These are phyloP conservation scores for Tinea semifulvella DNA, from an alignment of 2,888 invertebrate genomes.

Conservation along the genomic window DNA sequence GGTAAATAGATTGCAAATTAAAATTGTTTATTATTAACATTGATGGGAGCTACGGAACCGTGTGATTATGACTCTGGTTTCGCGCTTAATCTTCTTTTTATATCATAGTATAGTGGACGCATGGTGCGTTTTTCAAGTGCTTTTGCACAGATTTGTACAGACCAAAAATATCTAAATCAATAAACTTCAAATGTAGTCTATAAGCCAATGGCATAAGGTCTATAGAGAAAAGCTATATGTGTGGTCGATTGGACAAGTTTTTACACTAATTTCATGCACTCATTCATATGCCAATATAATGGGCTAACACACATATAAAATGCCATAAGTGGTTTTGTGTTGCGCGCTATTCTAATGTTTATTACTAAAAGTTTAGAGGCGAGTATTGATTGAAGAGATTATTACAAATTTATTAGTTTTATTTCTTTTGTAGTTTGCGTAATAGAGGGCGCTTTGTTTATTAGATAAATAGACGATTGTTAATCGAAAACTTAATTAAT, in stretches of 20 bases:
- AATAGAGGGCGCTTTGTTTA: neutral
- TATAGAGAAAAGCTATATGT: too few relatives aligned
- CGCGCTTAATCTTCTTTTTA: slow-evolving; percentile 5
- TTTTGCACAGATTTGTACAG: neutral
- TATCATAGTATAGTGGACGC: slow-evolving; percentile 4
- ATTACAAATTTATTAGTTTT: neutral
- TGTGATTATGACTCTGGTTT: neutral
- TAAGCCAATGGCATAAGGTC: too few relatives aligned
- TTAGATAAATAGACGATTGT: neutral
- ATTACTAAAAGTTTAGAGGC: neutral
- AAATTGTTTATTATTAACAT: too few relatives aligned
- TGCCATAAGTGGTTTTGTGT: neutral
- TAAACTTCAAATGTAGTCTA: too few relatives aligned
- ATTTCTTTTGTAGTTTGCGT: neutral
- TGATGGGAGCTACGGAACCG: neutral
- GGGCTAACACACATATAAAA: neutral
- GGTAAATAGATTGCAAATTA: too few relatives aligned
- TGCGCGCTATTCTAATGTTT: neutral
- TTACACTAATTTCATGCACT: slow-evolving; percentile 7
- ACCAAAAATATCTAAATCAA: too few relatives aligned
- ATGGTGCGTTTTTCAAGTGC: slow-evolving; percentile 6
- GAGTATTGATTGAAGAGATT: neutral
- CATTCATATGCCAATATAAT: neutral
- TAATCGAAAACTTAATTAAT: too few relatives aligned
- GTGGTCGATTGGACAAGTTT: slow-evolving; percentile 3